Percentiles rank a stretch among this genome's conserved stretches.
These are phyloP conservation scores for Branchinecta lindahli DNA, from an alignment of 1,140 invertebrate genomes.

Conservation along the genomic window DNA sequence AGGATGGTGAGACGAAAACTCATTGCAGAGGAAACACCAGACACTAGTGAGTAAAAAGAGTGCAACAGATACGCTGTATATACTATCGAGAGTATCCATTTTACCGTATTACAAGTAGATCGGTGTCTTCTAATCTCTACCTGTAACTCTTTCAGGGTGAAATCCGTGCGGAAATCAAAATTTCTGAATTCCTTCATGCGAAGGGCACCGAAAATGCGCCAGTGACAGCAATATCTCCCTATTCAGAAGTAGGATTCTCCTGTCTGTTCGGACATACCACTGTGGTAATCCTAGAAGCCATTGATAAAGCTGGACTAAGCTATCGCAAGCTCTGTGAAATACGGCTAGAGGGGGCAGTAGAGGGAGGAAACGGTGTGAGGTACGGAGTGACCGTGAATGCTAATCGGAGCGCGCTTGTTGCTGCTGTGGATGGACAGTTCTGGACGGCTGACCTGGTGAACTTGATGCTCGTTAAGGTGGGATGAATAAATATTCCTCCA, in stretches of 20 bases:
- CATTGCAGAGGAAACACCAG: too few species aligned
- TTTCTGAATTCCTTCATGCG: background rate
- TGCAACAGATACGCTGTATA: too few species aligned
- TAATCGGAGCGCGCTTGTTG: background rate
- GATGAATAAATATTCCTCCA: background rate
- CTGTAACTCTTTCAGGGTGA: background rate
- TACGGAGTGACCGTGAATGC: background rate
- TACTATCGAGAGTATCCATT: too few species aligned
- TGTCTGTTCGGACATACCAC: background rate
- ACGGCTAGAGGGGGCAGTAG: background rate
- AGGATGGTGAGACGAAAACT: too few species aligned
- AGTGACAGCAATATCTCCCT: background rate
- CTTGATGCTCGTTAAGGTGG: background rate
- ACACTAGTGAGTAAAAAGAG: too few species aligned
- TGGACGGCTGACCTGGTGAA: background rate
- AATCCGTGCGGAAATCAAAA: background rate
- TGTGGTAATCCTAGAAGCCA: background rate
- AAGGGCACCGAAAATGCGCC: background rate
- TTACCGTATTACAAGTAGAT: too few species aligned
- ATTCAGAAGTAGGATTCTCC: slow-evolving; percentile 2
- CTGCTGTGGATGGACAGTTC: background rate
- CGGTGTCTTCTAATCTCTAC: too few species aligned
- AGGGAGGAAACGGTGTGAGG: background rate
- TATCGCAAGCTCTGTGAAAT: slow-evolving; percentile 10
- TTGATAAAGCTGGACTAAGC: background rate